Conservation (phyloP, 2,797 vertebrate species). For the Alectoris magna region DNA sequence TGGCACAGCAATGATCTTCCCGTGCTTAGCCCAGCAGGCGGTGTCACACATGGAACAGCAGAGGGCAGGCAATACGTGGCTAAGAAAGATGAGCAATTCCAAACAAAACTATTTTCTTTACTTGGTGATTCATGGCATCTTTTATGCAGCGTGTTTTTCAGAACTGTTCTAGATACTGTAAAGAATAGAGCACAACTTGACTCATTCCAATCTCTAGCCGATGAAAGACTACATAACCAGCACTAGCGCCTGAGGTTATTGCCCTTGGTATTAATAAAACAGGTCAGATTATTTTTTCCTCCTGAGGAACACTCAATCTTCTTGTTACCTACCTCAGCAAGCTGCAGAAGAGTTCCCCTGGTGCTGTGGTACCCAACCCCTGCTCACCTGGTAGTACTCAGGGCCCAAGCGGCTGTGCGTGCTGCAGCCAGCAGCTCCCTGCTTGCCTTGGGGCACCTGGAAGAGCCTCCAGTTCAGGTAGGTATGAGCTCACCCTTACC, state of each 20-base stretch:
- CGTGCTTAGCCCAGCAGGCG: neutral
- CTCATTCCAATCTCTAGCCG: accelerated
- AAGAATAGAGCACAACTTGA: neutral
- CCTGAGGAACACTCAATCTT: neutral
- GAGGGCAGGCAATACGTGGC: neutral
- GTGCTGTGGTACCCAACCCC: neutral
- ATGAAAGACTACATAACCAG: neutral
- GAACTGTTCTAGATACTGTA: neutral
- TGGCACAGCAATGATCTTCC: neutral
- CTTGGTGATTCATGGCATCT: neutral
- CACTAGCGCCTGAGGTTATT: neutral
- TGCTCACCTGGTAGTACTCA: neutral
- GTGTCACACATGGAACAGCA: neutral
- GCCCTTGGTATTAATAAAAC: neutral
- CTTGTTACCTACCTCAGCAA: neutral
- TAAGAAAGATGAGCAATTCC: neutral
- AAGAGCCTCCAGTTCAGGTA: neutral
- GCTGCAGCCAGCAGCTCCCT: neutral
- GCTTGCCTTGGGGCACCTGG: neutral
- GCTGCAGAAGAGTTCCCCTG: neutral
- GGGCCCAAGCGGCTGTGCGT: neutral
- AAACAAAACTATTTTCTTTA: neutral
- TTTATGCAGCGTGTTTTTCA: neutral
- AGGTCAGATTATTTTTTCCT: neutral
- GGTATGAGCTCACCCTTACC: neutral